phyloP scores from a whole-genome alignment of 1,140 invertebrate species.

The Drosophila littoralis region DNA sequence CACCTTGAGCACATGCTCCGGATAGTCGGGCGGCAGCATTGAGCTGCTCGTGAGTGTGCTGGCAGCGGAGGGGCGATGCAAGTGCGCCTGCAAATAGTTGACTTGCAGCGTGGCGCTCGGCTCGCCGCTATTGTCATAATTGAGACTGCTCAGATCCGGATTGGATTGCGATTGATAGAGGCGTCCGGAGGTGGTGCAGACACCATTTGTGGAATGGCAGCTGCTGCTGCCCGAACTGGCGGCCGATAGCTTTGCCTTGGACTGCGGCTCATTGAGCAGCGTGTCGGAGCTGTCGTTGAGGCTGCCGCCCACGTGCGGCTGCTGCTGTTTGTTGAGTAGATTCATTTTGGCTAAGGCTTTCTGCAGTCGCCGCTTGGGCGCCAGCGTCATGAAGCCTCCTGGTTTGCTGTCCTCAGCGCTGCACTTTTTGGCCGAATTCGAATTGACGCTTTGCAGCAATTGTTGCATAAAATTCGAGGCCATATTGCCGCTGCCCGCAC shows the following conservation, averaged over 20 bases:
- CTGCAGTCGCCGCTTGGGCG: conserved; percentile 92
- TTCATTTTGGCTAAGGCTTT: conserved; percentile 97
- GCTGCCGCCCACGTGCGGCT: conserved; percentile 51
- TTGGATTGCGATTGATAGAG: conserved; percentile 95
- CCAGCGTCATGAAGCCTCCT: conserved; percentile 93
- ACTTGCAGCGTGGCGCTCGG: conserved; percentile 49
- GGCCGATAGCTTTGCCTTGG: conserved; percentile 57
- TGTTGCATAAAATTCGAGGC: conserved; percentile 80
- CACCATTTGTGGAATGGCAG: conserved; percentile 55
- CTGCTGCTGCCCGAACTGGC: conserved; percentile 59
- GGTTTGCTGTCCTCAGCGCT: conserved; percentile 85
- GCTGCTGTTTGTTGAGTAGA: conserved; percentile 92
- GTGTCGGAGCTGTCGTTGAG: conserved; percentile 72
- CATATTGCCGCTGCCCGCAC: conserved; percentile 54
- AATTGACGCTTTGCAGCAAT: conserved; percentile 73
- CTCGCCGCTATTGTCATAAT: conserved; percentile 88
- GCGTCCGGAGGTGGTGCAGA: conserved; percentile 56
- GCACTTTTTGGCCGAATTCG: conserved; percentile 87
- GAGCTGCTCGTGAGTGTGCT: conserved; percentile 68
- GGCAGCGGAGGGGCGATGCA: conserved; percentile 73
- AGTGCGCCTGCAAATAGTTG: conserved; percentile 68
- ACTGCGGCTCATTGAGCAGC: conserved; percentile 53
- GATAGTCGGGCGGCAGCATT: conserved; percentile 88
- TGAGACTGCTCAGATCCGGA: conserved; percentile 92
- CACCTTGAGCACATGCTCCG: conserved; percentile 99